These are phyloP conservation scores for Myanophis thanlyinensis DNA, from an alignment of 2,113 vertebrate genomes.

Conservation along the genomic window DNA sequence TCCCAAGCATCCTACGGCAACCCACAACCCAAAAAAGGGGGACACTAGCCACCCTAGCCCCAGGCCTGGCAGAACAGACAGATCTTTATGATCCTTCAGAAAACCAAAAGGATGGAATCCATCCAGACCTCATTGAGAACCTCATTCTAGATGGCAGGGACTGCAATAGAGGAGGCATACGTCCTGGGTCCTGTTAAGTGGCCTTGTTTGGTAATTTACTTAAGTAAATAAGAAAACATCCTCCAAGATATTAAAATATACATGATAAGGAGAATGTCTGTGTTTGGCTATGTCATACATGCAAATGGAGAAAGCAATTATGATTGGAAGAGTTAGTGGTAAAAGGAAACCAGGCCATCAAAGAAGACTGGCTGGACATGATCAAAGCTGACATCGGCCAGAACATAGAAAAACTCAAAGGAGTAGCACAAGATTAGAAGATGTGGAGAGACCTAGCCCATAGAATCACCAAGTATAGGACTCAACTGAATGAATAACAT, in stretches of 20 bases:
- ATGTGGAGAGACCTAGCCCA: no score
- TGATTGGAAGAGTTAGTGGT: no score
- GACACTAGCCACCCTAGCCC: not conserved
- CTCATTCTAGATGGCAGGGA: not conserved
- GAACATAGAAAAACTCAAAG: no score
- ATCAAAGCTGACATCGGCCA: no score
- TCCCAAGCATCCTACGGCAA: not conserved
- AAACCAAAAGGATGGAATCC: not conserved
- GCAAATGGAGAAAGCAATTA: no score
- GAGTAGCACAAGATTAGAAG: no score
- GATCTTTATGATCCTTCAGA: not conserved
- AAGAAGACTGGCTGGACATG: no score
- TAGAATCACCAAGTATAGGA: no score
- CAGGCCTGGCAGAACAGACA: not conserved
- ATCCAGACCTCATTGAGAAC: not conserved
- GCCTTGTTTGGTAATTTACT: not conserved
- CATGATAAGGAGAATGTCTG: not conserved
- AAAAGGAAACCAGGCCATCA: no score
- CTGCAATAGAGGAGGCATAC: not conserved
- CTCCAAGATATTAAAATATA: not conserved
- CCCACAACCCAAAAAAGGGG: not conserved
- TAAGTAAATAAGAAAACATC: not conserved
- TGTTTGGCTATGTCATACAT: no score
- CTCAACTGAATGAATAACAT: no score
- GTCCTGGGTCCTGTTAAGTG: not conserved